These are phyloP conservation scores for Erebia epiphron DNA, from an alignment of 2,888 invertebrate species.

Conservation along the genomic window DNA sequence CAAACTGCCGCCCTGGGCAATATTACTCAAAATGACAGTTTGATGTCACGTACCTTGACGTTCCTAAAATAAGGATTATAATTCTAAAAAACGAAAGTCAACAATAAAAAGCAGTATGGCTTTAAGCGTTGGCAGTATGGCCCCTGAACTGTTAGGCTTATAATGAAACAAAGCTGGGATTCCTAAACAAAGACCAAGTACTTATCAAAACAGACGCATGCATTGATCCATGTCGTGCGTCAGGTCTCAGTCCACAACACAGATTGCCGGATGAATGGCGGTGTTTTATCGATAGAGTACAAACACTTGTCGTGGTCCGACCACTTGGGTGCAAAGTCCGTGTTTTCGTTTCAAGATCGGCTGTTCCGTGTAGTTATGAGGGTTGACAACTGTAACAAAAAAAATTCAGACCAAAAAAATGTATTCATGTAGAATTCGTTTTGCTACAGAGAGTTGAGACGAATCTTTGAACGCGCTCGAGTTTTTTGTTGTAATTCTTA, in stretches of 20 bases:
- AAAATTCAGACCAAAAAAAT: neutral
- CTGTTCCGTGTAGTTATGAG: constrained; percentile 22
- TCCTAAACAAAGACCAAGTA: constrained; percentile 1
- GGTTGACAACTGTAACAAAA: constrained; percentile 1
- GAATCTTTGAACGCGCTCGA: no score
- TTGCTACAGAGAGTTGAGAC: no score
- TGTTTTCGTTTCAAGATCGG: constrained; percentile 40
- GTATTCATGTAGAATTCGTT: neutral
- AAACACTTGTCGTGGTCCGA: constrained; percentile 5
- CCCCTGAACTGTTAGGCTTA: neutral
- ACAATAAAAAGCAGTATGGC: no score
- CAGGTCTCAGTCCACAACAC: neutral
- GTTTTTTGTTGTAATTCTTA: no score
- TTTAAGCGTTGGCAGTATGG: no score
- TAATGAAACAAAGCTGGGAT: neutral
- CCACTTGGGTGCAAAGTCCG: constrained; percentile 35
- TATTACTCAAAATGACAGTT: no score
- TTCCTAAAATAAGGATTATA: no score
- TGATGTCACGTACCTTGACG: no score
- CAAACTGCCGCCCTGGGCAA: no score
- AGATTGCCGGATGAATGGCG: constrained; percentile 17
- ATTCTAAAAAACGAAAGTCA: no score
- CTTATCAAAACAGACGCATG: neutral
- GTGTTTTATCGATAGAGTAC: constrained; percentile 29
- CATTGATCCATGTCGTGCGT: neutral